Percentiles rank a stretch among this genome's conserved stretches.
Conservation (phyloP, 2,113 vertebrate species). For the Pteropus alecto region DNA sequence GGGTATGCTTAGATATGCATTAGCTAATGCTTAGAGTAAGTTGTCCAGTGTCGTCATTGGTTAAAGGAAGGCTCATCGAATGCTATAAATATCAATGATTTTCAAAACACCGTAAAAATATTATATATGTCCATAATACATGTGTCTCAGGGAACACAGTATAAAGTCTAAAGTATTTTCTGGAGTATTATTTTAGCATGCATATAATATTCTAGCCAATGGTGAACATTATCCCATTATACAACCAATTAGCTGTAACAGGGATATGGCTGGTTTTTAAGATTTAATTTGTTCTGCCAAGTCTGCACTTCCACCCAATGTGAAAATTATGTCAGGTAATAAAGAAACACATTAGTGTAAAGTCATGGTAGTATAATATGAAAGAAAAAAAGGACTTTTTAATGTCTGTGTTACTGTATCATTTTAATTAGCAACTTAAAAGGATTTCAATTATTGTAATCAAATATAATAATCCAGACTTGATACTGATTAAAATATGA, state of each 20-base stretch:
- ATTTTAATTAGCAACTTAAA: slow-evolving; percentile 75
- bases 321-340: slow-evolving; percentile 61
- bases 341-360: slow-evolving; percentile 60
- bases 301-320: background rate
- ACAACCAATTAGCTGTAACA: background rate
- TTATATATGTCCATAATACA: background rate
- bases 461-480: slow-evolving; percentile 60
- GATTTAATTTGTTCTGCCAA: background rate
- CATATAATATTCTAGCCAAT: background rate
- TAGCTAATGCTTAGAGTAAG: background rate
- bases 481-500: slow-evolving; percentile 71
- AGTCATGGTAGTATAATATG: slow-evolving; percentile 33
- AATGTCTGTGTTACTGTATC: slow-evolving; percentile 51
- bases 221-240: background rate
- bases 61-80: background rate
- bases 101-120: background rate
- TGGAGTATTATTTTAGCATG: background rate
- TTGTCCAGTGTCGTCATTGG: background rate
- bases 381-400: slow-evolving; percentile 53
- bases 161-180: background rate
- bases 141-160: background rate
- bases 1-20: background rate
- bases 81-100: background rate
- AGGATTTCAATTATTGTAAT: slow-evolving; percentile 59
- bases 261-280: background rate